Percentiles rank a stretch among this genome's conserved stretches.
These are phyloP conservation scores for Nebria ingens DNA, from an alignment of 1,140 invertebrate species.

Conservation along the genomic window DNA sequence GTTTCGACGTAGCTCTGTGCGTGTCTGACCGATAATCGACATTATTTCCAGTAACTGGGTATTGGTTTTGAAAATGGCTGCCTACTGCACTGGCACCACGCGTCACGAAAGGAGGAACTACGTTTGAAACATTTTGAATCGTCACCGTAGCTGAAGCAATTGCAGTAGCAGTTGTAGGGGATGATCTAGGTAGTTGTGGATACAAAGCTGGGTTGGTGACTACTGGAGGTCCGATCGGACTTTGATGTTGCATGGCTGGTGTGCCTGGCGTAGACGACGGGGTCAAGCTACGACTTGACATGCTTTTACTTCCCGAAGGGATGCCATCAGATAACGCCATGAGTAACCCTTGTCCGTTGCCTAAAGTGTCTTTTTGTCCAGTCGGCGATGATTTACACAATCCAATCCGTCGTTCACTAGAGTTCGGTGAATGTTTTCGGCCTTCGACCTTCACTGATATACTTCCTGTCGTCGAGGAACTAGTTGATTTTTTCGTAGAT, in stretches of 20 bases:
- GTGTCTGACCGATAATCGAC: constrained; percentile 23
- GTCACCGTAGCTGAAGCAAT: constrained; percentile 45
- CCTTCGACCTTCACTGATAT: constrained; percentile 47
- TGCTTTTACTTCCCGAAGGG: constrained; percentile 33
- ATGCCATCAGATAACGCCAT: constrained; percentile 15
- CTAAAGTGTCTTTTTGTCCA: constrained; percentile 15
- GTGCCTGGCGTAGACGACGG: constrained; percentile 54
- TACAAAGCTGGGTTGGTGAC: constrained; percentile 37
- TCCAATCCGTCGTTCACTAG: constrained; percentile 33
- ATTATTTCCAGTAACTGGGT: constrained; percentile 28
- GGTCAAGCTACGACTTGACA: constrained; percentile 47
- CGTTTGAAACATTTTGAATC: constrained; percentile 43
- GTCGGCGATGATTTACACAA: constrained; percentile 39
- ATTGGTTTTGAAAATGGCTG: constrained; percentile 29
- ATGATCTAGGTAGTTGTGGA: constrained; percentile 43
- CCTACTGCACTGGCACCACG: constrained; percentile 32
- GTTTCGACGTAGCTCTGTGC: constrained; percentile 36
- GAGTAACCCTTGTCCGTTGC: constrained; percentile 20
- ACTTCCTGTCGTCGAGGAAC: constrained; percentile 24
- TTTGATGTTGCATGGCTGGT: constrained; percentile 45
- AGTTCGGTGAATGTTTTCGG: constrained; percentile 49
- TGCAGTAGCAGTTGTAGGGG: constrained; percentile 47
- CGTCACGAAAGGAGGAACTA: constrained; percentile 43
- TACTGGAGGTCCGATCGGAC: constrained; percentile 28
- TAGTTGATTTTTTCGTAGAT: constrained; percentile 37